phyloP scores from a whole-genome alignment of 1,140 invertebrate genomes.

The Neodiprion pinetum region DNA sequence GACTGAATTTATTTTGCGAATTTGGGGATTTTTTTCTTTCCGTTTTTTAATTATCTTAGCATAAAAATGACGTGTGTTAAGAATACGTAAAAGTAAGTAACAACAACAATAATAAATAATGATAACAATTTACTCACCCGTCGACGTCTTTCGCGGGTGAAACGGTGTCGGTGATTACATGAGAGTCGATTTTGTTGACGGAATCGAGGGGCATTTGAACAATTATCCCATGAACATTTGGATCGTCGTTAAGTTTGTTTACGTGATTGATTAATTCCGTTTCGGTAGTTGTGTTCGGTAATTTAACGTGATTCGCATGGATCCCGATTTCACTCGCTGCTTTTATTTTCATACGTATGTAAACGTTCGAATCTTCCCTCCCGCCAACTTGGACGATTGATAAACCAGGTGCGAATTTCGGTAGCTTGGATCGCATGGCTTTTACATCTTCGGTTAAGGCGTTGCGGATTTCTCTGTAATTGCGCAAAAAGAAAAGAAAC shows the following conservation, averaged over 20 bases:
- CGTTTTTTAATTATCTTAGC: not conserved
- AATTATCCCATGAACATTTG: conserved; percentile 92
- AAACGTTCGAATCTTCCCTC: conserved; percentile 98
- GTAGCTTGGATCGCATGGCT: conserved; percentile 64
- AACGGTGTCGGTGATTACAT: conserved; percentile 87
- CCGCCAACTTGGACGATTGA: conserved; percentile 91
- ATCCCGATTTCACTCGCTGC: conserved; percentile 93
- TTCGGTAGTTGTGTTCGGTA: conserved; percentile 86
- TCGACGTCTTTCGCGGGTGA: conserved; percentile 93
- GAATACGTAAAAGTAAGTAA: conserved; percentile 13
- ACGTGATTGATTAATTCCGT: conserved; percentile 78
- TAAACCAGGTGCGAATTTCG: conserved; percentile 77
- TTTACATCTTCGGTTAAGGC: conserved; percentile 73
- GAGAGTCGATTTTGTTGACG: conserved; percentile 81
- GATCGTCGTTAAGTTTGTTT: conserved; percentile 82
- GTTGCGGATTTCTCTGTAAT: conserved; percentile 76
- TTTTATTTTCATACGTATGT: conserved; percentile 96
- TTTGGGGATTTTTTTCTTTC: not conserved
- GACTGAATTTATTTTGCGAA: not conserved
- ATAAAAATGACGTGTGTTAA: not conserved
- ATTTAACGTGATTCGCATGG: conserved; percentile 78
- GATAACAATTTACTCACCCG: conserved; percentile 69
- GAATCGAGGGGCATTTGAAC: conserved; percentile 96
- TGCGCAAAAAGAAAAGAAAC: not conserved
- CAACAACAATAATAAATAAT: not conserved